These are phyloP conservation scores for Triplophysa dalaica DNA, from an alignment of 2,113 vertebrate species.

Conservation along the genomic window DNA sequence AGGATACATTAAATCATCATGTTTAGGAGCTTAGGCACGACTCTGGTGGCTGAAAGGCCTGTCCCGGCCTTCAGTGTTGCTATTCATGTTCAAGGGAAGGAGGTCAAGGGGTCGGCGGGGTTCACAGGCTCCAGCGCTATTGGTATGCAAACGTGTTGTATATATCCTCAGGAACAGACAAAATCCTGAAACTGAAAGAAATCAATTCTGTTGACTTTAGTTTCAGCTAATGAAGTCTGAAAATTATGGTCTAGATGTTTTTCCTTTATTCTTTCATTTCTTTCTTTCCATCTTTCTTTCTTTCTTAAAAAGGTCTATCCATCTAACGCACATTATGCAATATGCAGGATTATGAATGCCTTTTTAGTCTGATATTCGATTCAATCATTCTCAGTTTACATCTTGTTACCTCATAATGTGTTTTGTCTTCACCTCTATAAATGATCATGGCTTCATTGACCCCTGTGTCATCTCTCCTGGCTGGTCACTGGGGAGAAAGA, in stretches of 20 bases:
- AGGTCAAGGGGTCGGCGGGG: slow-evolving; percentile 87
- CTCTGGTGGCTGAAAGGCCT: slow-evolving; percentile 43
- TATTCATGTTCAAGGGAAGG: slow-evolving; percentile 66
- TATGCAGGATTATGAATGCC: no score
- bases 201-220: neutral
- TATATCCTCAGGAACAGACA: slow-evolving; percentile 28
- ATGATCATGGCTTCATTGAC: slow-evolving; percentile 25
- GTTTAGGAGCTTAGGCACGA: slow-evolving; percentile 48
- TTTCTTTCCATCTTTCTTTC: neutral
- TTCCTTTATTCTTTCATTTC: no score
- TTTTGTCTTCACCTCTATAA: neutral
- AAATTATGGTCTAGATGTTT: neutral
- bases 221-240: neutral
- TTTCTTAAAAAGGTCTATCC: neutral
- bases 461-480: slow-evolving; percentile 10
- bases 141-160: slow-evolving; percentile 41
- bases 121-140: slow-evolving; percentile 76
- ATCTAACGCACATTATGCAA: neutral
- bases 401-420: neutral
- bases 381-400: neutral
- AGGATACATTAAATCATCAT: slow-evolving; percentile 51
- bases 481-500: slow-evolving; percentile 40
- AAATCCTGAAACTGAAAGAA: neutral
- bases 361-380: no score
- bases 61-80: slow-evolving; percentile 29